Percentiles rank a stretch among this genome's conserved stretches.
These are phyloP conservation scores for Platichthys stellatus DNA, from an alignment of 2,113 vertebrate species.

Conservation along the genomic window DNA sequence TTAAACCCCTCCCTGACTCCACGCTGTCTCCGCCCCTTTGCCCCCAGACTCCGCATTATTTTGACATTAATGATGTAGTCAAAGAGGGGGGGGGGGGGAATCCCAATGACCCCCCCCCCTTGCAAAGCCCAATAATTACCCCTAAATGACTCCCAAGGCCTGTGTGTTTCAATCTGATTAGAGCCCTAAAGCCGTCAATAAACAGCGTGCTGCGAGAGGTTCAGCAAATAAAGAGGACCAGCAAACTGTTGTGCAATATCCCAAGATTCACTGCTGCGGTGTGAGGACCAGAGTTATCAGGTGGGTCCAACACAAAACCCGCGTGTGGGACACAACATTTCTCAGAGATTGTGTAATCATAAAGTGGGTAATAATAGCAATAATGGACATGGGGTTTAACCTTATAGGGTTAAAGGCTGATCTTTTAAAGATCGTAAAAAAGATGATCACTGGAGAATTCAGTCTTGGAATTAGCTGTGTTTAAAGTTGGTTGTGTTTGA, in stretches of 20 bases:
- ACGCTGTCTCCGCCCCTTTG: conserved; percentile 74
- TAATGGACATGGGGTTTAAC: background rate
- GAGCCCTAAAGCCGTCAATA: conserved; percentile 87
- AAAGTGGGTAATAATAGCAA: conserved; percentile 3
- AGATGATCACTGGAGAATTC: conserved; percentile 4
- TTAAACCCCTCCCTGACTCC: conserved; percentile 73
- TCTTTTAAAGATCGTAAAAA: background rate
- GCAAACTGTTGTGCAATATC: conserved; percentile 57
- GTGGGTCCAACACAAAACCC: background rate
- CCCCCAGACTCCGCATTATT: conserved; percentile 80
- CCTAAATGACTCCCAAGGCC: conserved; percentile 86
- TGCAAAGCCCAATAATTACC: conserved; percentile 85
- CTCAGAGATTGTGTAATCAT: conserved; percentile 9
- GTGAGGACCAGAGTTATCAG: background rate
- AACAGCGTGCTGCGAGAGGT: conserved; percentile 81
- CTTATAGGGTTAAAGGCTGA: no score
- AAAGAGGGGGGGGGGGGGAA: conserved; percentile 81
- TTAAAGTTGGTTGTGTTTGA: conserved; percentile 46
- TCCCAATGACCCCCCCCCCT: conserved; percentile 77
- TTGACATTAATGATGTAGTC: conserved; percentile 85
- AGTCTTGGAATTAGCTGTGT: conserved; percentile 41
- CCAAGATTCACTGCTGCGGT: background rate
- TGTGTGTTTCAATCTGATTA: conserved; percentile 91
- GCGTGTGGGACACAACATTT: background rate
- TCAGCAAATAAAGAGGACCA: conserved; percentile 75